Evolutionary conservation across 2,113 vertebrate species (phyloP), one percentile per base, ranked within the genome.

Genomic region (Phoenicopterus ruber): DNA sequence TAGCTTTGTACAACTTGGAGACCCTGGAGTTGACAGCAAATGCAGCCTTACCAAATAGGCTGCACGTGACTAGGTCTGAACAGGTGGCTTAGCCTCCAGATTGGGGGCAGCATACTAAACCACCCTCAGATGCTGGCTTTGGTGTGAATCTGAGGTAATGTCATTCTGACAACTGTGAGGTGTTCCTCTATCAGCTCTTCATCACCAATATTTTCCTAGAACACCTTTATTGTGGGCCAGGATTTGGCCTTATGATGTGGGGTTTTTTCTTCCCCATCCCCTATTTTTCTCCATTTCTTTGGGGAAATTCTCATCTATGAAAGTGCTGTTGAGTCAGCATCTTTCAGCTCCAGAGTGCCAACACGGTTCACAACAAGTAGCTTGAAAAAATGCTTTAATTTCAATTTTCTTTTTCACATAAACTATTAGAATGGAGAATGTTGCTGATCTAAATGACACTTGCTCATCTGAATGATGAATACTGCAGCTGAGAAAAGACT

Each of bases 341-440:
- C 78, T 90, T 92, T 82, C 63, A 83, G 61, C 29, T 83, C 19
- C 21, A 13, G 32, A 67, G 22, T n/a, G 40, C 47, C 90, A 94
- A 58, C 11, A 46, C 7, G 67, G 25, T 71, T 11, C 4, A 72
- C 42, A 63, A 44, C 2, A 77, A 86, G 25, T 31, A 77, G 20
- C 46, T 72, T 84, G 84, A 63, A 90, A 91, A 85, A 82, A 42
- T 11, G 8, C 44, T 44, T 82, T 83, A 7, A 52, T 83, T 95
- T 94, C 19, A n/a, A 32, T 89, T 94, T 90, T 52, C 21, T 91
- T 81, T 76, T 85, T 61, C 21, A 38, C n/a, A 72, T 62, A 52
- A 89, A 82, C 32, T 38, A 62, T 59, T 82, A 44, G 49, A 89
- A 47, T 71, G 50, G 67, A 86, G 63, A 73, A 49, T 14, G 28